Percentiles rank a stretch among this genome's conserved stretches.
These are phyloP conservation scores for Peromyscus aztecus DNA, from an alignment of 2,797 vertebrate genomes.

Conservation along the genomic window DNA sequence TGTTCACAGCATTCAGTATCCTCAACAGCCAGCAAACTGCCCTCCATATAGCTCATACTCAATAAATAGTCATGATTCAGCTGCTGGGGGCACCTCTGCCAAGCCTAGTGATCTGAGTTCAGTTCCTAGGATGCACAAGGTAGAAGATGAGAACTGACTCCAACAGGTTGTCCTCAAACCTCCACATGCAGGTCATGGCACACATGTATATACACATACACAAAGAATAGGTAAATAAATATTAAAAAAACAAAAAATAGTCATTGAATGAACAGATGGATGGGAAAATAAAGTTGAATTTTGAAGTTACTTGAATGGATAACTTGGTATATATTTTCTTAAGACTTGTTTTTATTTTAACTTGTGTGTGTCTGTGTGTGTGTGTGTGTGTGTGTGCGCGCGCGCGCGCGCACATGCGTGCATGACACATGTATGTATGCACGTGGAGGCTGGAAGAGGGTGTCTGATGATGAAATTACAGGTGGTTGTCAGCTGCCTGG, in stretches of 20 bases:
- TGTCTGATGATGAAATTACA: not conserved
- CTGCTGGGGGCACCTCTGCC: too few species aligned
- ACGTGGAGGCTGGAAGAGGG: not conserved
- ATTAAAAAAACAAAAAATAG: not conserved
- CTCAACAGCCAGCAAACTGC: not conserved
- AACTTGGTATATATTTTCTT: not conserved
- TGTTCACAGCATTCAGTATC: not conserved
- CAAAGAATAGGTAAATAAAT: not conserved
- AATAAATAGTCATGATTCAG: not conserved
- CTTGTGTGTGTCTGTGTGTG: not conserved
- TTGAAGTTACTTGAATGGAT: not conserved
- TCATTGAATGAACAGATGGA: not conserved
- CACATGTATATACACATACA: too few species aligned
- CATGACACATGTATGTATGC: too few species aligned
- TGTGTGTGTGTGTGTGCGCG: too few species aligned
- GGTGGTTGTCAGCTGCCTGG: not conserved
- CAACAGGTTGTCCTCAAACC: not conserved
- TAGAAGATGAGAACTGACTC: not conserved
- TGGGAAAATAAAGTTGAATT: not conserved
- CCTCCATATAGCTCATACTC: not conserved
- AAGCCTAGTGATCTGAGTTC: not conserved
- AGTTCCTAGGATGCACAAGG: not conserved
- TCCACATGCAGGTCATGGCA: not conserved
- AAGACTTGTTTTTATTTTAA: not conserved
- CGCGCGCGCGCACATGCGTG: too few species aligned